Conservation (phyloP, 2,113 vertebrate species). For the Cynopterus brachyotis region DNA sequence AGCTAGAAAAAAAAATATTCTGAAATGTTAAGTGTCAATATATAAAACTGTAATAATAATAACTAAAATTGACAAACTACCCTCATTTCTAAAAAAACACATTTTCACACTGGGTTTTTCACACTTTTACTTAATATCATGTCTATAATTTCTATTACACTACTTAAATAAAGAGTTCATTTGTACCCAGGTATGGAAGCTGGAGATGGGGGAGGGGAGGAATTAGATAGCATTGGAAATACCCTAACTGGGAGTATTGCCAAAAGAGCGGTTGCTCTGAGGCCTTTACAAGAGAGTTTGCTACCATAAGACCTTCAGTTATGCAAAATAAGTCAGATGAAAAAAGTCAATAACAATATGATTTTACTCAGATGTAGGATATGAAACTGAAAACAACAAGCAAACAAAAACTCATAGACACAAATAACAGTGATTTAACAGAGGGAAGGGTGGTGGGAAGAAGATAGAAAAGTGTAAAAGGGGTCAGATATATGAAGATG, state of each 20-base stretch:
- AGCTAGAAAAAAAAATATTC: conserved; percentile 55
- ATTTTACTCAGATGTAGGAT: no score
- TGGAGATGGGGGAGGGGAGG: background rate
- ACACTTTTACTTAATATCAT: background rate
- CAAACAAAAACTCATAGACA: no score
- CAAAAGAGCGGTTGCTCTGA: background rate
- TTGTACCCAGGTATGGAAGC: background rate
- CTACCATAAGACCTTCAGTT: background rate
- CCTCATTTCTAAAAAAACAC: background rate
- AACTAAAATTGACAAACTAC: background rate
- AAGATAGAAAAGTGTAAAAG: no score
- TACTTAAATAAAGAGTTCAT: background rate
- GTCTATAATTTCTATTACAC: background rate
- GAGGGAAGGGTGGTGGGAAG: no score
- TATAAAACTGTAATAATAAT: conserved; percentile 18
- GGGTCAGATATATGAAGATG: no score
- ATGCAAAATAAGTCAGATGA: no score
- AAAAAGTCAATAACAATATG: no score
- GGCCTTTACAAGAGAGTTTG: background rate
- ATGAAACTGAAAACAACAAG: no score
- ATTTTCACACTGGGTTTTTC: background rate
- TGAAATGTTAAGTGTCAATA: conserved; percentile 33
- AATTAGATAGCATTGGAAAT: background rate
- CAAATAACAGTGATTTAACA: no score
- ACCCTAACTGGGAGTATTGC: background rate